Conservation (phyloP, 2,888 invertebrate genomes). For the Luperina nickerlii region DNA sequence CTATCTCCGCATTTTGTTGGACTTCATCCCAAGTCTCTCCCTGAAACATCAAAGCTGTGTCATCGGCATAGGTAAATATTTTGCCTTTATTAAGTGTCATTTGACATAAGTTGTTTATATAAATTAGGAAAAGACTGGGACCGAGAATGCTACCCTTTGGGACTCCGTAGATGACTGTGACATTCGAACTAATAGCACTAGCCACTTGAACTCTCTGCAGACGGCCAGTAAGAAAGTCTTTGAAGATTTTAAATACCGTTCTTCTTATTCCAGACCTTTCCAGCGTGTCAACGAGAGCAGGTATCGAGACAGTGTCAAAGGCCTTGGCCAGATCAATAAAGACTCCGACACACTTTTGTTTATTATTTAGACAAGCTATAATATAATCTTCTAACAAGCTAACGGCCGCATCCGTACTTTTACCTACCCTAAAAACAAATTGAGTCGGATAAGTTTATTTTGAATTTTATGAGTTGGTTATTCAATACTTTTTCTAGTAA, state of each 20-base stretch:
- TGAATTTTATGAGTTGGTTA: background rate
- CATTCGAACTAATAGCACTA: conserved; percentile 4
- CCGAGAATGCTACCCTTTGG: no score
- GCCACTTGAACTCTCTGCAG: background rate
- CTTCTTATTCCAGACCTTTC: background rate
- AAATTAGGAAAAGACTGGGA: no score
- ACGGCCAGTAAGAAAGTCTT: conserved; percentile 1
- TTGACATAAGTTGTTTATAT: no score
- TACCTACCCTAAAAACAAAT: background rate
- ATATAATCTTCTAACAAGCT: background rate
- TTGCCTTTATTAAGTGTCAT: no score
- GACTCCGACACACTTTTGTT: background rate
- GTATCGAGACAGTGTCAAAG: background rate
- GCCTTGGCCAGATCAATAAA: no score
- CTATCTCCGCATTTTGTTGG: no score
- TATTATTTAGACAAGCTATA: background rate
- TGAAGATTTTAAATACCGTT: background rate
- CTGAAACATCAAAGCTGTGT: no score
- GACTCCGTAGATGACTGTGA: background rate
- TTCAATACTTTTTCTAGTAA: background rate
- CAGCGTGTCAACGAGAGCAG: background rate
- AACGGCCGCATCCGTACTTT: background rate
- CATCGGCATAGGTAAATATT: no score
- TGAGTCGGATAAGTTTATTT: background rate
- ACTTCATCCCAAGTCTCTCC: no score